phyloP scores from a whole-genome alignment of 2,888 invertebrate genomes.

The Ctenicera cuprea region DNA sequence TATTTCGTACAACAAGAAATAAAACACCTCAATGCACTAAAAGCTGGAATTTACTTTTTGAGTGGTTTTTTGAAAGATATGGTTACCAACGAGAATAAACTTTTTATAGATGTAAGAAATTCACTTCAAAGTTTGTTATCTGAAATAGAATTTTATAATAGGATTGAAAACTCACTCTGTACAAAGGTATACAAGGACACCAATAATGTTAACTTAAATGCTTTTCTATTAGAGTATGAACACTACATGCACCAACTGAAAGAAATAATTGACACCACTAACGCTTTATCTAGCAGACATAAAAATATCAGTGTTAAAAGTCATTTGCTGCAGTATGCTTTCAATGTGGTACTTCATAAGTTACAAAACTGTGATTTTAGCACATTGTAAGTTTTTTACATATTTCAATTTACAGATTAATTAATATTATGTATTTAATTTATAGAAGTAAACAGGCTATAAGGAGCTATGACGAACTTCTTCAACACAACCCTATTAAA shows the following conservation, averaged over 20 bases:
- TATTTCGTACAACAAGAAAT: constrained; percentile 36
- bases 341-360: neutral
- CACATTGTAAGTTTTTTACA: constrained; percentile 22
- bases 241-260: constrained; percentile 1
- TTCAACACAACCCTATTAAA: constrained; percentile 2
- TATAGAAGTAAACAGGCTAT: neutral
- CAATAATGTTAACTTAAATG: constrained; percentile 20
- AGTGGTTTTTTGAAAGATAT: constrained; percentile 14
- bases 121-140: neutral
- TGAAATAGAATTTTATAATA: constrained; percentile 43
- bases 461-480: constrained; percentile 4
- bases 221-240: constrained; percentile 1
- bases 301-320: neutral
- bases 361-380: constrained; percentile 3
- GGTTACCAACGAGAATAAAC: neutral
- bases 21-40: constrained; percentile 31
- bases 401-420: neutral
- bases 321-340: neutral
- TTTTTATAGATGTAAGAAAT: constrained; percentile 6
- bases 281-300: constrained; percentile 10
- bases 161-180: constrained; percentile 27
- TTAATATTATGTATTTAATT: neutral
- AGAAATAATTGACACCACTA: constrained; percentile 12
- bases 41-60: constrained; percentile 5
- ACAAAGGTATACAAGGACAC: constrained; percentile 29